These are phyloP conservation scores for Manis crassicaudata DNA, from an alignment of 2,797 vertebrate genomes.

Conservation along the genomic window DNA sequence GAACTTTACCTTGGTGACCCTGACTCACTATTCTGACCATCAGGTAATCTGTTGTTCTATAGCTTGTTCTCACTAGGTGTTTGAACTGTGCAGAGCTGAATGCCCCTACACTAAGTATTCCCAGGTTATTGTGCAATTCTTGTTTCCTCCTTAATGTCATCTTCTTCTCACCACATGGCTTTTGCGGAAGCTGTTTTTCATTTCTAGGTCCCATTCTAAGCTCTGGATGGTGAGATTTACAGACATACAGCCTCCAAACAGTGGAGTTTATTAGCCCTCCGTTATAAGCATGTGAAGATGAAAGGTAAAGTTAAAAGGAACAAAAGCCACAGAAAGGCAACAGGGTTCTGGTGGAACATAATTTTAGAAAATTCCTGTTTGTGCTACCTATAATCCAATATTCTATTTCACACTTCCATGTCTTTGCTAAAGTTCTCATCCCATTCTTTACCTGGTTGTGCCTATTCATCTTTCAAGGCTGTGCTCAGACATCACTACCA, in stretches of 20 bases:
- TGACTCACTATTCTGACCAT: background rate
- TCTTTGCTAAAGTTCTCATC: background rate
- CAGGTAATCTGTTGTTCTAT: background rate
- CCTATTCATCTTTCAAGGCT: background rate
- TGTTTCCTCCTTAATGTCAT: background rate
- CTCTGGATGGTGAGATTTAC: background rate
- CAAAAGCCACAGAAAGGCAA: background rate
- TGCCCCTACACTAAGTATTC: background rate
- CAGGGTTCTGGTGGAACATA: background rate
- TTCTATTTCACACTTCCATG: background rate
- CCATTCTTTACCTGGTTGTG: background rate
- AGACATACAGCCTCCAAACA: constrained; percentile 7
- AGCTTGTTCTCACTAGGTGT: background rate
- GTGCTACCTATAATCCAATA: background rate
- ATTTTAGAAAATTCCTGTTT: constrained; percentile 10
- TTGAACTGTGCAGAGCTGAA: background rate
- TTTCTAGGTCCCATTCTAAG: background rate
- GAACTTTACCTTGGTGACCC: background rate
- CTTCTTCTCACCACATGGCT: constrained; percentile 13
- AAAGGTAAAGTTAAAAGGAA: constrained; percentile 40
- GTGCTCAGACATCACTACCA: background rate
- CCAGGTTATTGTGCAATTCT: background rate
- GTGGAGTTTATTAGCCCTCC: constrained; percentile 6
- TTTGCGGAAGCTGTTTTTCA: constrained; percentile 29
- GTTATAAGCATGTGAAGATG: background rate